phyloP scores from a whole-genome alignment of 2,113 vertebrate species.

The Circaetus cinerascens region DNA sequence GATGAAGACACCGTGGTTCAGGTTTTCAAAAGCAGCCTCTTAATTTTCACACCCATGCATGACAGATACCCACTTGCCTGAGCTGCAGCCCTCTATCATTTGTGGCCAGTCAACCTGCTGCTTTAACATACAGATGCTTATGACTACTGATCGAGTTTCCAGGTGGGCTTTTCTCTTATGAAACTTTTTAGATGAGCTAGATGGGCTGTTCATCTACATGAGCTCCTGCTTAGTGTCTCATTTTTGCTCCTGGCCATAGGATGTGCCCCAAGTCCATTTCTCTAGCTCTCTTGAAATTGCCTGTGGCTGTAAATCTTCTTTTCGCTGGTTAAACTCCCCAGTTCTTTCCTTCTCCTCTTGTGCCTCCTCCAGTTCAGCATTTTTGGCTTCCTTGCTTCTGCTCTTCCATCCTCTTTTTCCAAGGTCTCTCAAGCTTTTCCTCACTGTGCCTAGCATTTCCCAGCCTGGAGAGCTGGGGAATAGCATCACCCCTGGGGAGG shows the following conservation, averaged over 20 bases:
- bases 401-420: background rate
- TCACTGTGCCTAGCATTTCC: background rate
- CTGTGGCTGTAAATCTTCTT: background rate
- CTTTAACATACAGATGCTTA: background rate
- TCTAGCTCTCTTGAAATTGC: background rate
- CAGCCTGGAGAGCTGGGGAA: background rate
- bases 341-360: background rate
- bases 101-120: background rate
- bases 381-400: background rate
- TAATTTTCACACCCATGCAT: background rate
- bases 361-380: background rate
- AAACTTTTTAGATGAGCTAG: background rate
- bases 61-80: background rate
- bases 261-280: background rate
- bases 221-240: background rate
- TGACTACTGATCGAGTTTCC: background rate
- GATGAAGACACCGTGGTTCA: background rate
- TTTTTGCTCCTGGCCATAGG: background rate
- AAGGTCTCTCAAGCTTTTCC: background rate
- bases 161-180: background rate
- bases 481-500: background rate
- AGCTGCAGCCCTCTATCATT: background rate
- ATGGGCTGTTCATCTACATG: background rate
- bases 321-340: background rate
- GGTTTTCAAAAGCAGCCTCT: background rate